Base-by-base conservation (phyloP, 64 coral and sea anemone genomes). In the Orbicella faveolata region DNA sequence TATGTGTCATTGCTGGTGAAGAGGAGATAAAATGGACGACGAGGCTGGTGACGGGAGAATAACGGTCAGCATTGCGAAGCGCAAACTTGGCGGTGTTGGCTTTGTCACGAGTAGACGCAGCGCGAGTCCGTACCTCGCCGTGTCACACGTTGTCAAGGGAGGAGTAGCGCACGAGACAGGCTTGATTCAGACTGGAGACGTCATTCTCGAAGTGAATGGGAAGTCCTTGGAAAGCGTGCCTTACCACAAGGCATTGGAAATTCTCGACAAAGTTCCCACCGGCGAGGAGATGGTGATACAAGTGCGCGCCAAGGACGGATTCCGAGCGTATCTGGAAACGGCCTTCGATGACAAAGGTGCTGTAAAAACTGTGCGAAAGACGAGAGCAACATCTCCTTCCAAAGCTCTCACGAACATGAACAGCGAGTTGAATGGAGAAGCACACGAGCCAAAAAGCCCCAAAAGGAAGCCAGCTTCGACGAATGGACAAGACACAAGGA, bases 151-250 rank as follows among this genome's bases (percentile, higher is more conserved):
- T 9, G 95, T 96, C 8, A 94, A 91, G 37, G 95, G 95, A 20
- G 90, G 95, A 16, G 83, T 89, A 39, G 95, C 95, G 9, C 76
- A 96, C 66, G 88, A 89, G 17, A 94, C 79, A 33, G 91, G 91
- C 14, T 74, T 93, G 57, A 92, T 96, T 70, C 67, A 90, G 77
- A 74, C 74, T 76, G 95, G 95, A 8, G 95, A 96, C 70, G 65
- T 87, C 6, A 91, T 96, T 79, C 74, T 96, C 4, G 95, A 96
- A 80, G 83, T 96, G 10, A 94, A 94, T 44, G 95, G 95, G n/a
- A 74, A 87, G 18, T 81, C 65, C 4, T 39, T 94, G 1, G 80
- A 90, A 33, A 86, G 90, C 9, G 23, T 89, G 13, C 44, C 76
- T 1, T 94, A 94, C 53, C 78, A 63, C 2, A 83, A 79, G 54